These are phyloP conservation scores for Drosophila nigrodunni DNA, from an alignment of 1,140 invertebrate species.

Conservation along the genomic window DNA sequence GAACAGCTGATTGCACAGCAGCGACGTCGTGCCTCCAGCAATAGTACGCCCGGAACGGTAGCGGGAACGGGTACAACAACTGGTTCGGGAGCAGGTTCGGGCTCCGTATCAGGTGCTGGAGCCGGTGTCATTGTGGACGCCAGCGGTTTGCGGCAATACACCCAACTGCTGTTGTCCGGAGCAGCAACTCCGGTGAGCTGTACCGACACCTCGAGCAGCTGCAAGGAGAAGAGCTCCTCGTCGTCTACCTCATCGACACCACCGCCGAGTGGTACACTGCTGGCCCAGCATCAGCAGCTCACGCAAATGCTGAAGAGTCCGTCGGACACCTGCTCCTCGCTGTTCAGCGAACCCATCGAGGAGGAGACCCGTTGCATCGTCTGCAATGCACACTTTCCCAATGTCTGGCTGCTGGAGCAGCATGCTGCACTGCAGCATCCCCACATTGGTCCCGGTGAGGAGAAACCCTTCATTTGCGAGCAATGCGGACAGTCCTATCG, in stretches of 20 bases:
- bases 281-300: conserved; percentile 73
- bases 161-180: conserved; percentile 69
- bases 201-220: conserved; percentile 68
- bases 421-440: conserved; percentile 92
- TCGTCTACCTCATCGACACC: conserved; percentile 84
- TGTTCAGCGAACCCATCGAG: conserved; percentile 83
- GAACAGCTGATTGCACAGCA: conserved; percentile 70
- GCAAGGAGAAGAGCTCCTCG: conserved; percentile 84
- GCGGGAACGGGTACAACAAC: conserved; percentile 5
- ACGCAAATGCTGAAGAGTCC: conserved; percentile 80
- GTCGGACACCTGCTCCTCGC: conserved; percentile 79
- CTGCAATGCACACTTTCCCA: conserved; percentile 92
- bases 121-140: conserved; percentile 64
- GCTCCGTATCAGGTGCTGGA: background rate
- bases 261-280: conserved; percentile 62
- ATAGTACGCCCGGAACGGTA: conserved; percentile 30
- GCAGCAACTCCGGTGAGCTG: conserved; percentile 53
- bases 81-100: background rate
- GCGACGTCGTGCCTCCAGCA: conserved; percentile 52
- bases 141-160: conserved; percentile 66
- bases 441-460: conserved; percentile 87
- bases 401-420: conserved; percentile 92
- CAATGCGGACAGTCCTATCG: conserved; percentile 95
- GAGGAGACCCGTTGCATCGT: conserved; percentile 88
- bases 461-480: conserved; percentile 96